Evolutionary conservation across 2,888 invertebrate species (phyloP), one percentile per base, ranked within the genome.

Genomic region (Muscina levida): DNA sequence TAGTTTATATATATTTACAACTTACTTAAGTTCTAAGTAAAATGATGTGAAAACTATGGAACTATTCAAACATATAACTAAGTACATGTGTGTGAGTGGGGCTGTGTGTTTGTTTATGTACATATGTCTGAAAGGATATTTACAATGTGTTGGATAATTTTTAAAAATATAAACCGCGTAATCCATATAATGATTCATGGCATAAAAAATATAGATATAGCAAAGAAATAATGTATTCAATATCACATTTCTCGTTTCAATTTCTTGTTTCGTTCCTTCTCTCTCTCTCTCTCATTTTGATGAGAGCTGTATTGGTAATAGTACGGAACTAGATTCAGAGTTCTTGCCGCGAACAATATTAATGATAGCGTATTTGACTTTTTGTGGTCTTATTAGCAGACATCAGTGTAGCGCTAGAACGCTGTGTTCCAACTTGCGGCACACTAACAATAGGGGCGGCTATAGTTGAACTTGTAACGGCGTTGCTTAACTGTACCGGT

Each of bases 311-410:
- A 37, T 11, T 57, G 4, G 51, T 24, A 24, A 22, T 53, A 22
- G 22, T 4, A 19, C n/a, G n/a, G n/a, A n/a, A n/a, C n/a, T n/a
- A n/a, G n/a, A n/a, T n/a, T n/a, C 3, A 31, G 31, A 31, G 31
- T 31, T 31, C 8, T 5, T 31, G 4, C 8, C n/a, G n/a, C n/a
- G n/a, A n/a, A n/a, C 31, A 31, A 8, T 31, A 31, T 73, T 56
- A 81, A 51, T 79, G 77, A 77, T 84, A 74, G 77, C 83, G 84
- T 10, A 81, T 75, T 72, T 81, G 81, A 2, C 72, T 79, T 74
- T 84, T 73, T 82, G 84, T 48, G 73, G 79, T 39, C 77, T 72
- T 81, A 72, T 26, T 72, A 79, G 77, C 53, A 77, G 76, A 37
- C 68, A 13, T 51, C 17, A 17, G 17, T 10, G 15, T 15, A 13